Evolutionary conservation across 2,797 vertebrate genomes (phyloP), one percentile per base, ranked within the genome.

Genomic region (Cyclura pinguis): DNA sequence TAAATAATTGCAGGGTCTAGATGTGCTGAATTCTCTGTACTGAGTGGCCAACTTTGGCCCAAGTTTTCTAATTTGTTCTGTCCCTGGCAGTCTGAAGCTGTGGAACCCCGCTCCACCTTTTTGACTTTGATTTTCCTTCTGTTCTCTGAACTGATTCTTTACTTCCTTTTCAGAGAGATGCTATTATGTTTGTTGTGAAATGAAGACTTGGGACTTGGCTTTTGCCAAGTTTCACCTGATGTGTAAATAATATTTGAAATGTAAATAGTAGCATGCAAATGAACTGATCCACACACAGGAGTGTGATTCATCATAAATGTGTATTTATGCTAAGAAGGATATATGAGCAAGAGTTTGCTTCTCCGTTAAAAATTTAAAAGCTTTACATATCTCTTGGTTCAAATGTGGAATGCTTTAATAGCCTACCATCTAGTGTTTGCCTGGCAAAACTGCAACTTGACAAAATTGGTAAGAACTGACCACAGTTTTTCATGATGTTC

Each of bases 181-280:
- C 84, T 47, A 27, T 78, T 38, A 0, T 1, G 29, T 27, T 47
- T 91, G 77, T 86, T 35, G 42, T 47, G 80, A 84, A 77, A 82
- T 27, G 50, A 18, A n/a, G 7, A 55, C 78, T n/a, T 76, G 42
- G 84, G 57, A 50, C 81, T 62, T 55, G 18, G 73, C 22, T 22
- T 20, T 16, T 2, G 12, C 47, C 50, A 84, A 59, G 47, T 88
- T 92, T 76, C 20, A 50, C 14, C 91, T 38, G 4, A n/a, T 35
- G 73, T 91, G 88, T 95, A 92, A 94, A 95, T 92, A 91, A 27
- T 78, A 55, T 91, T 91, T 6, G 69, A 82, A 92, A 74, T 94
- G 94, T 95, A 95, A 92, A 92, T 93, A 94, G 57, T 92, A 91
- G 92, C 93, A 91, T 89, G 90, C 91, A 18, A 69, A 80, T 87